Evolutionary conservation across 1,140 invertebrate species (phyloP).

Genomic region (Bradysia coprophila): DNA sequence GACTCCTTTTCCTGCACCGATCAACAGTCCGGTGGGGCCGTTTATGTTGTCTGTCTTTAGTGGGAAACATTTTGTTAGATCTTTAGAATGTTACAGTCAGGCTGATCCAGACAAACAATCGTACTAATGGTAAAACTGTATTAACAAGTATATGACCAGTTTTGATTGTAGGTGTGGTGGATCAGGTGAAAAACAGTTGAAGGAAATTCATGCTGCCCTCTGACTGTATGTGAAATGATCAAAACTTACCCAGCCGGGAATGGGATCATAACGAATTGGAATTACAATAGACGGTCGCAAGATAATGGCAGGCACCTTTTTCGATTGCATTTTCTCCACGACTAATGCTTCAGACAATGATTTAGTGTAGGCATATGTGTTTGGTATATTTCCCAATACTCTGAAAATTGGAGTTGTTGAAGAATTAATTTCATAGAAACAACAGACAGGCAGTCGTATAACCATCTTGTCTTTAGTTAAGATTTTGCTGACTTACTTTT

Average conservation of each 20-base stretch:
- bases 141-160: conserved; percentile 58
- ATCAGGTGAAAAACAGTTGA: too few relatives aligned
- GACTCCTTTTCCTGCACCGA: conserved; percentile 49
- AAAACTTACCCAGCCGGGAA: conserved; percentile 87
- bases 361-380: conserved; percentile 87
- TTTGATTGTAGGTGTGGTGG: conserved; percentile 42
- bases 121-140: too few relatives aligned
- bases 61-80: conserved; percentile 60
- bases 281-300: conserved; percentile 79
- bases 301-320: conserved; percentile 62
- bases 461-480: neutral
- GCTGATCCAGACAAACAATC: too few relatives aligned
- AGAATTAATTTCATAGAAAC: neutral
- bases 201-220: too few relatives aligned
- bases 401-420: conserved; percentile 20
- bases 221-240: conserved; percentile 14
- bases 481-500: conserved; percentile 29
- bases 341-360: conserved; percentile 67
- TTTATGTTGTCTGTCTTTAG: conserved; percentile 75
- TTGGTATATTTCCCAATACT: conserved; percentile 64
- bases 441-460: too few relatives aligned
- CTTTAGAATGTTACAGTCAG: conserved; percentile 23
- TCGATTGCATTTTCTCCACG: conserved; percentile 43
- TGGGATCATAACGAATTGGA: conserved; percentile 59
- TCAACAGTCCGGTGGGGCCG: conserved; percentile 58